Evolutionary conservation across 2,113 vertebrate species (phyloP), one percentile per base, ranked within the genome.

Genomic region (Trinectes maculatus): DNA sequence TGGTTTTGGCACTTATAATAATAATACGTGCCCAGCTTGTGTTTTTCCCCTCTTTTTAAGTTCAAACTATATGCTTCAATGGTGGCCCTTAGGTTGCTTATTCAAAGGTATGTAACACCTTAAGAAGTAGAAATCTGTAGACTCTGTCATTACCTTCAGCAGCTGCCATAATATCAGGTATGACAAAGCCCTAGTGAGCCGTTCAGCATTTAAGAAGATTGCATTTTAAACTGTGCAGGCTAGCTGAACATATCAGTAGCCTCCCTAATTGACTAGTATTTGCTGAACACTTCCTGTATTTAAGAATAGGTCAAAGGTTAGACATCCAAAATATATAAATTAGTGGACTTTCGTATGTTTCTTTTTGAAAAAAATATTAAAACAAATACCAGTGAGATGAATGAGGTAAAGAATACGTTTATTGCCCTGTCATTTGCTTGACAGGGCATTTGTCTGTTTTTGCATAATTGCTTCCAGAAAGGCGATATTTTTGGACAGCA

Each of bases 381-480:
- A n/a, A n/a, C n/a, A n/a, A n/a, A 9, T 34, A 24, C 8, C 24
- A 34, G 26, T 12, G 3, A 4, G 3, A 34, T 29, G 13, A 34
- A 18, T 13, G 11, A 2, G 6, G 1, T n/a, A 29, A 25, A 10
- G 15, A 37, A 60, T 34, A 39, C 11, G 52, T 31, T 34, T 43
- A 24, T 43, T 12, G 9, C 64, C 19, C 40, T 53, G 10, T 42
- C 21, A 63, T 28, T 81, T 66, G 43, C 25, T 56, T 77, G 79
- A 80, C 67, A 77, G 65, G 58, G 37, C 71, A 71, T 80, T 79
- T 71, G 53, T 84, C 71, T 79, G 43, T 58, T 84, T 78, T 77
- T 80, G 37, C 71, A 77, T 89, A 91, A 89, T 89, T 90, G 75
- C 85, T 71, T 78, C 69, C 78, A 72, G 55, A 84, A 85, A 75